These are phyloP conservation scores for Gymnodraco acuticeps DNA, from an alignment of 2,797 vertebrate genomes.

Conservation along the genomic window DNA sequence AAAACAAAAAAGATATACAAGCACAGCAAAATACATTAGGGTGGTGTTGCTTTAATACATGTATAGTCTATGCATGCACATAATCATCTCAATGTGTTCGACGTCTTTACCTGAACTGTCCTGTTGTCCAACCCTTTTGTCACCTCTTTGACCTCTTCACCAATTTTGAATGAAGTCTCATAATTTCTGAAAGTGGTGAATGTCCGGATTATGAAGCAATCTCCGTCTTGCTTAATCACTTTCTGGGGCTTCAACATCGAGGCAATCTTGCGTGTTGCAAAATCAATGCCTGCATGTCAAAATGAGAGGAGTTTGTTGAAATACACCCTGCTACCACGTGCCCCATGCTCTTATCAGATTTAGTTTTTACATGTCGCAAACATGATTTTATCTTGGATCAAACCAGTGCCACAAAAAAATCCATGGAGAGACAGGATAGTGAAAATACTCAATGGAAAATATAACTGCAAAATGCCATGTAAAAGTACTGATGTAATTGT, in stretches of 20 bases:
- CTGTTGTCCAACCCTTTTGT: slow-evolving; percentile 92
- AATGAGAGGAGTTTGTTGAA: background rate
- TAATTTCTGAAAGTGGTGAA: slow-evolving; percentile 87
- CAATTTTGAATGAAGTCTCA: slow-evolving; percentile 83
- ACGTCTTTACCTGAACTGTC: slow-evolving; percentile 84
- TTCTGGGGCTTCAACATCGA: slow-evolving; percentile 91
- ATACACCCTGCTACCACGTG: background rate
- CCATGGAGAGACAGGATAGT: too few species aligned
- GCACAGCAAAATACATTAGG: background rate
- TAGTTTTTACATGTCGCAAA: too few species aligned
- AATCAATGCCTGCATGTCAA: slow-evolving; percentile 86
- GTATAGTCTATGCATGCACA: background rate
- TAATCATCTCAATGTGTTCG: background rate
- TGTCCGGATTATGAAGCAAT: slow-evolving; percentile 87
- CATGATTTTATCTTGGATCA: too few species aligned
- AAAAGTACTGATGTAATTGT: too few species aligned
- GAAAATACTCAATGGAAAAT: too few species aligned
- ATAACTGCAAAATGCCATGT: too few species aligned
- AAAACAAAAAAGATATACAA: background rate
- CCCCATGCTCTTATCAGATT: background rate
- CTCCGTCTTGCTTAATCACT: slow-evolving; percentile 89
- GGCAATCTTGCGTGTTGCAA: slow-evolving; percentile 90
- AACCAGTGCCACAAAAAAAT: too few species aligned
- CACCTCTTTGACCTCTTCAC: slow-evolving; percentile 89
- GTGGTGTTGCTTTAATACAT: background rate